Conservation (phyloP, 2,797 vertebrate species). For the Chiropotes sagulatus region DNA sequence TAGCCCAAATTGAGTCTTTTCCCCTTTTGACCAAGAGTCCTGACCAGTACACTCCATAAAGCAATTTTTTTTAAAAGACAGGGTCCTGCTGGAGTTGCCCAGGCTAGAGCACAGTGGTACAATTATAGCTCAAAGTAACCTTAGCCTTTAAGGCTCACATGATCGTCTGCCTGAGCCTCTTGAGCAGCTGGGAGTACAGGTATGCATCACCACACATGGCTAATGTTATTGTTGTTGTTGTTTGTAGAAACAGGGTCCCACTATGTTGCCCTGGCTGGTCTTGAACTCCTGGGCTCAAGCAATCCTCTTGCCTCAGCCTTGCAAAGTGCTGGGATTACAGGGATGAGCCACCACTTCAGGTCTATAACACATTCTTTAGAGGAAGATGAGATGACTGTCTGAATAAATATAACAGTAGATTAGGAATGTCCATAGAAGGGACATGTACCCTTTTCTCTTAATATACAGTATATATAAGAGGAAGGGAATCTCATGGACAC, state of each 20-base stretch:
- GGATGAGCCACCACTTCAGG: not conserved
- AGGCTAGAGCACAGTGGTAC: not conserved
- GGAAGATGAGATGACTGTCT: not conserved
- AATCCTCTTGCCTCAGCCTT: not conserved
- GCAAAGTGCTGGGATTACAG: not conserved
- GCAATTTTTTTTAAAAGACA: not conserved
- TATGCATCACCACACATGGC: not conserved
- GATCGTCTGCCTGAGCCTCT: not conserved
- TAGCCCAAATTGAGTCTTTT: not conserved
- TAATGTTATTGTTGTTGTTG: not conserved
- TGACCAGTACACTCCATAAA: not conserved
- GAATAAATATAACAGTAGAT: not conserved
- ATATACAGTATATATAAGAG: not conserved
- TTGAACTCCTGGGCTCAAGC: not conserved
- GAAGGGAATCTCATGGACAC: not conserved
- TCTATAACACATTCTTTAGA: not conserved
- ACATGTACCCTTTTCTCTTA: not conserved
- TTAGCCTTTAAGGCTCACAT: not conserved
- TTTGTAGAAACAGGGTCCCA: not conserved
- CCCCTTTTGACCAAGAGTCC: not conserved
- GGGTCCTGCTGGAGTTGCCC: not conserved
- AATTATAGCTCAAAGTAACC: not conserved
- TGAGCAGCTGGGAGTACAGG: not conserved
- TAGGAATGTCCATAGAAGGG: not conserved
- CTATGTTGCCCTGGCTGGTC: not conserved